Evolutionary conservation across 2,113 vertebrate genomes (phyloP), one percentile per base, ranked within the genome.

Genomic region (Phalacrocorax pelagicus): DNA sequence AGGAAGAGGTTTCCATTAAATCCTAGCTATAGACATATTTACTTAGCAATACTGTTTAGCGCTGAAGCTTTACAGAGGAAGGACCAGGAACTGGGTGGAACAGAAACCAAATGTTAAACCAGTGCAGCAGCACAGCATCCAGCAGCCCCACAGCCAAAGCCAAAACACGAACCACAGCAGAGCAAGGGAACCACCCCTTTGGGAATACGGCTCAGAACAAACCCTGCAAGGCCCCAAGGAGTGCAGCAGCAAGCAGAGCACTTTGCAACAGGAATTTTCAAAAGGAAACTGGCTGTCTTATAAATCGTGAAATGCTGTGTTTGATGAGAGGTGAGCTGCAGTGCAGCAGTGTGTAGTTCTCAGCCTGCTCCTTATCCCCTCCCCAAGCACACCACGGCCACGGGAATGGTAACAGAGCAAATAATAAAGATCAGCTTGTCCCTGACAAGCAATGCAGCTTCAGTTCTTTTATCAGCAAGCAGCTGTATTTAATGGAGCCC

Each of bases 241-340:
- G 65, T 2, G 16, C 61, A 69, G 85, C 71, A 51, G 55, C 67
- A 17, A 12, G 22, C 54, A 58, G 58, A 80, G 42, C 55, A 27
- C 91, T 55, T 15, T 13, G 29, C 65, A 40, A 10, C 20, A 57
- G 67, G 42, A 44, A 51, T 34, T 38, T 4, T 84, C 83, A 55
- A 30, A 17, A 83, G 59, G 69, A 34, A 70, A 10, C 23, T 6
- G 57, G 7, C 49, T 74, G 38, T 3, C 7, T 73, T 40, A 17
- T 61, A 63, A 85, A 85, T 23, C 2, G 5, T 17, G 66, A 69
- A 42, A 30, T 30, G 86, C 94, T 88, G 91, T 0, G 0, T 21
- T 67, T 66, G 88, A 24, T 52, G 75, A 73, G 88, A 73, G 75
- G 86, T 13, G 51, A 95, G 86, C 94, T 88, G 94, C 96, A 88